Evolutionary conservation across 2,113 vertebrate species (phyloP).

Genomic region (Xiphophorus hellerii): DNA sequence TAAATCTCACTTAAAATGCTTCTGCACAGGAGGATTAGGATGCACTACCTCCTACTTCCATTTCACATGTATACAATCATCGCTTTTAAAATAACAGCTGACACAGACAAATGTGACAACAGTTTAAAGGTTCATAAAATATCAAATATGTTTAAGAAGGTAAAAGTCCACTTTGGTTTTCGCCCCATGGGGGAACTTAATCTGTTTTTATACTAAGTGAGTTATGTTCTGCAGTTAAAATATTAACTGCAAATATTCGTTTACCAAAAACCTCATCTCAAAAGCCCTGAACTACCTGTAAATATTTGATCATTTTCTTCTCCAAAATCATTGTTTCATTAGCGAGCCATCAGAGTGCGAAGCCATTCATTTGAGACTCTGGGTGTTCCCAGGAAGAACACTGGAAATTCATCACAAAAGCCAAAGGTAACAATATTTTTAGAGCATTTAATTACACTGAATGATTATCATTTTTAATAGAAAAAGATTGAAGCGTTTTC

Average conservation of each 20-base stretch:
- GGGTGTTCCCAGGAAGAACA: conserved; percentile 76
- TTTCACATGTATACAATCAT: background rate
- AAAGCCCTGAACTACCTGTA: background rate
- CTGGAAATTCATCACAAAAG: conserved; percentile 59
- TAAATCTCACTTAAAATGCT: background rate
- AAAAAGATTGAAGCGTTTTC: background rate
- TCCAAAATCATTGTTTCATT: conserved; percentile 11
- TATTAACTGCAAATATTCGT: background rate
- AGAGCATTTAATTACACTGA: background rate
- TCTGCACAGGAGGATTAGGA: background rate
- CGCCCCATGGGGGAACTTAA: background rate
- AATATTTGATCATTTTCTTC: background rate
- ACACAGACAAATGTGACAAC: background rate
- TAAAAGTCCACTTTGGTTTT: background rate
- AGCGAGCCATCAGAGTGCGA: conserved; percentile 90
- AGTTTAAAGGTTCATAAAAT: background rate
- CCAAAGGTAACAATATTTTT: conserved; percentile 61
- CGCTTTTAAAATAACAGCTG: background rate
- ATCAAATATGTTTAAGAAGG: background rate
- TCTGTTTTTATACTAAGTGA: background rate
- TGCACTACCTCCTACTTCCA: no score
- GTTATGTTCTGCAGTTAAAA: background rate
- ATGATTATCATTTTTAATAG: background rate
- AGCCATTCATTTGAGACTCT: conserved; percentile 90
- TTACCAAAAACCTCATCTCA: background rate